Percentiles rank a stretch among this genome's conserved stretches.
Evolutionary conservation across 2,888 invertebrate genomes (phyloP).

Genomic region (Tuberolachnus salignus): DNA sequence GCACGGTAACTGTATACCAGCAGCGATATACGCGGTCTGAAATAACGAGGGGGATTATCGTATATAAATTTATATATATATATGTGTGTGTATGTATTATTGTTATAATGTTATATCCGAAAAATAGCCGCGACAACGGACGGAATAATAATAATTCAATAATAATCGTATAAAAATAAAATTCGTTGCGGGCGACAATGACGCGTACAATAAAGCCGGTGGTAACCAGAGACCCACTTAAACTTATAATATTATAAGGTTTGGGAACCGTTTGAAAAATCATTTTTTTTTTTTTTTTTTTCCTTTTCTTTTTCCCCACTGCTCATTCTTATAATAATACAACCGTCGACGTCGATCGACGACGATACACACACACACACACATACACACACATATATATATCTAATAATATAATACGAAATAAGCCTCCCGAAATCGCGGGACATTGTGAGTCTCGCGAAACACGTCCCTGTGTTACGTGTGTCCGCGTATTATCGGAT

Average conservation of each 20-base stretch:
- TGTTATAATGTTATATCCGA: conserved; percentile 22
- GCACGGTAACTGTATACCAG: neutral
- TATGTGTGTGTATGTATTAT: neutral
- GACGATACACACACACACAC: too few species aligned
- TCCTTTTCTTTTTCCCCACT: neutral
- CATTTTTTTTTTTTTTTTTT: conserved; percentile 20
- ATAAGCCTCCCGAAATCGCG: conserved; percentile 47
- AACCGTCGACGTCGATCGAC: conserved; percentile 35
- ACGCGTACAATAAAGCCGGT: neutral
- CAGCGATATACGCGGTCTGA: neutral
- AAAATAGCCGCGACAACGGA: conserved; percentile 34
- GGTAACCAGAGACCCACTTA: conserved; percentile 51
- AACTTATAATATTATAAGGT: neutral
- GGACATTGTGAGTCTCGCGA: neutral
- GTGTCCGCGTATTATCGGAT: neutral
- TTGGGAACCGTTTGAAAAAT: conserved; percentile 52
- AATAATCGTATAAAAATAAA: conserved; percentile 24
- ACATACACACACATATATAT: too few species aligned
- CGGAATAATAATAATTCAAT: conserved; percentile 19
- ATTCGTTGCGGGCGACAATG: conserved; percentile 18
- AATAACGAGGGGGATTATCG: conserved; percentile 49
- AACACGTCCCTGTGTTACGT: neutral
- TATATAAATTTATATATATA: neutral
- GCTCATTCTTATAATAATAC: neutral
- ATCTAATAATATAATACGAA: neutral